Base-by-base conservation (phyloP, 92 coral and sea anemone genomes). In the Phymanthus crucifer region DNA sequence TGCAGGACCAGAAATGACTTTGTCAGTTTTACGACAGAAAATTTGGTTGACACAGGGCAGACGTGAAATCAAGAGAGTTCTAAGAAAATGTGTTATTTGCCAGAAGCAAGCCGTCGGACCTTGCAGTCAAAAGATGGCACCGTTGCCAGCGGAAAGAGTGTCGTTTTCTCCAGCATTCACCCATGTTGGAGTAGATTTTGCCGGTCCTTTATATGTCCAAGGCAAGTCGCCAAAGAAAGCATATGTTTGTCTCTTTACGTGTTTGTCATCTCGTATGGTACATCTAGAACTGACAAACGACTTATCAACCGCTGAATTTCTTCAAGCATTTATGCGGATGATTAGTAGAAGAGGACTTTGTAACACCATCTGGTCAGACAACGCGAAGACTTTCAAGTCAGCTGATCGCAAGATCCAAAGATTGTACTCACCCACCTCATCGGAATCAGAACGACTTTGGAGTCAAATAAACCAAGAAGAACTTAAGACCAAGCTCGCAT, bases 1-100 rank as follows among this genome's bases (percentile, higher is more conserved):
- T 65, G 88, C 88, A 16, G 89, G 85, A 50, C 74, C 86, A 79
- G 90, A 86, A 81, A 81, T 71, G 13, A 34, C 68, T 29, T 46
- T 78, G n/a, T 48, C 72, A 23, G 46, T 67, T 37, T 45, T 71
- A 32, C 76, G 69, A 24, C 82, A 81, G 45, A 66, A 17, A 10
- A 67, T 71, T 16, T 86, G 90, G 85, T 32, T 86, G 7, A 76
- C 79, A 45, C 68, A 86, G 26, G 90, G 90, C 40, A 23, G 86
- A 18, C 83, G 81, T 23, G 58, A 84, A 2, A 81, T 78, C 9
- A 52, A 87, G 71, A 10, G 84, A 14, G 47, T 70, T 46, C 37
- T 75, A n/a, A 38, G 46, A 45, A 68, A 57, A 54, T 86, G 85
- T 32, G 68, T 72, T 1, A 61, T 47, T 69, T 87, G 90, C 27